A percentile compares a stretch with the other conserved stretches of the same genome.
These are phyloP conservation scores for Equus przewalskii DNA, from an alignment of 2,113 vertebrate genomes.

Conservation along the genomic window DNA sequence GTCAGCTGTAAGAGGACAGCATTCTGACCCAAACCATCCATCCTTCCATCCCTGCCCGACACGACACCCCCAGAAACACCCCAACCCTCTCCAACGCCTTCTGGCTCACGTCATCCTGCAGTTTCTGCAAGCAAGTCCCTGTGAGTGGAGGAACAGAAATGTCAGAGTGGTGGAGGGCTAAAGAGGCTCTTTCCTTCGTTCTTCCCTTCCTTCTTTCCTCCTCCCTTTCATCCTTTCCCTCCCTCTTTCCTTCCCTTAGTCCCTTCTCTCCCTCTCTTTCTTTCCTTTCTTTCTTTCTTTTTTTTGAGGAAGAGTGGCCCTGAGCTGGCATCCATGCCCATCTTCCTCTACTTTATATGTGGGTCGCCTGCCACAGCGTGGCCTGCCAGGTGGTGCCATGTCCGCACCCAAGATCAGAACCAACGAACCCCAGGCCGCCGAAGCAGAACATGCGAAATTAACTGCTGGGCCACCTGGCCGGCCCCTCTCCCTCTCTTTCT, in stretches of 20 bases:
- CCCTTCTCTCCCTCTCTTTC: too few species aligned
- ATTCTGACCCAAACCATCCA: background rate
- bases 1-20: background rate
- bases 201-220: too few species aligned
- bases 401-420: too few species aligned
- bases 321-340: too few species aligned
- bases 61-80: background rate
- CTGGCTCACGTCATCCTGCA: background rate
- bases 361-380: too few species aligned
- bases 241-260: too few species aligned
- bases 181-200: background rate
- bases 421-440: too few species aligned
- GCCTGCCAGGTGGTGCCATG: too few species aligned
- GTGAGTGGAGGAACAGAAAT: fast-evolving
- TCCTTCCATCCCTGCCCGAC: background rate
- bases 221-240: fast-evolving
- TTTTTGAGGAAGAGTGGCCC: background rate
- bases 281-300: background rate
- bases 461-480: too few species aligned
- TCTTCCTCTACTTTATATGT: too few species aligned
- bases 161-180: background rate
- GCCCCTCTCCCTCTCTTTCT: background rate
- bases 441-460: too few species aligned
- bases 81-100: background rate
- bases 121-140: background rate